These are phyloP conservation scores for Anguilla marmorata DNA, from an alignment of 2,797 vertebrate species.

Conservation along the genomic window DNA sequence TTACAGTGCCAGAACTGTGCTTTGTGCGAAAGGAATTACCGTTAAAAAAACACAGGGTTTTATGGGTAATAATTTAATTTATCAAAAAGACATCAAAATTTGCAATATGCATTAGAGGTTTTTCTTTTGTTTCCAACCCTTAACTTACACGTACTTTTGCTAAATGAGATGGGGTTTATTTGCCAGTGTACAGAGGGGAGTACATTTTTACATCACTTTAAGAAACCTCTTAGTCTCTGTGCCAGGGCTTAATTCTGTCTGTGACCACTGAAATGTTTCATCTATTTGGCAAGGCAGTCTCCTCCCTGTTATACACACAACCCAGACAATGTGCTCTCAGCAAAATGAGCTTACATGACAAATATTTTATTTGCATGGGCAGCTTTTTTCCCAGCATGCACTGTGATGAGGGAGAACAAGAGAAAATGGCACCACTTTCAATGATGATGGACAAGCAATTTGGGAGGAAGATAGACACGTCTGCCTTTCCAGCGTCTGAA, in stretches of 20 bases:
- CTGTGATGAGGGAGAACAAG: constrained; percentile 43
- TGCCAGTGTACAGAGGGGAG: constrained; percentile 52
- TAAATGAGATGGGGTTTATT: constrained; percentile 56
- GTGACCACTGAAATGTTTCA: constrained; percentile 55
- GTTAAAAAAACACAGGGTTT: background rate
- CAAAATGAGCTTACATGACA: constrained; percentile 61
- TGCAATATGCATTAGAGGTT: background rate
- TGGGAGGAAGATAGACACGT: constrained; percentile 11
- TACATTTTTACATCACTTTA: constrained; percentile 46
- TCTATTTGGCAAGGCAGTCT: constrained; percentile 46
- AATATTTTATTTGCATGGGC: constrained; percentile 54
- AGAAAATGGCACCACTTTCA: constrained; percentile 18
- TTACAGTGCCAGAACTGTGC: background rate
- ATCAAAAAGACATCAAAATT: background rate
- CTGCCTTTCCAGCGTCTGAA: background rate
- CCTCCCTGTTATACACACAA: constrained; percentile 42
- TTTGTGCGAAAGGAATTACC: background rate
- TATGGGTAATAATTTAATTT: background rate
- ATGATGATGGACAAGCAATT: constrained; percentile 37
- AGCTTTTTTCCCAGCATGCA: constrained; percentile 46
- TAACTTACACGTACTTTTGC: constrained; percentile 33
- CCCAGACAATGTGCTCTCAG: constrained; percentile 62
- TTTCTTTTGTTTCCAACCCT: background rate
- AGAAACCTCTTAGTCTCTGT: constrained; percentile 46
- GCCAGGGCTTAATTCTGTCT: constrained; percentile 51